Base-by-base conservation (phyloP, 1,140 invertebrate genomes). In the Zaprionus capensis region DNA sequence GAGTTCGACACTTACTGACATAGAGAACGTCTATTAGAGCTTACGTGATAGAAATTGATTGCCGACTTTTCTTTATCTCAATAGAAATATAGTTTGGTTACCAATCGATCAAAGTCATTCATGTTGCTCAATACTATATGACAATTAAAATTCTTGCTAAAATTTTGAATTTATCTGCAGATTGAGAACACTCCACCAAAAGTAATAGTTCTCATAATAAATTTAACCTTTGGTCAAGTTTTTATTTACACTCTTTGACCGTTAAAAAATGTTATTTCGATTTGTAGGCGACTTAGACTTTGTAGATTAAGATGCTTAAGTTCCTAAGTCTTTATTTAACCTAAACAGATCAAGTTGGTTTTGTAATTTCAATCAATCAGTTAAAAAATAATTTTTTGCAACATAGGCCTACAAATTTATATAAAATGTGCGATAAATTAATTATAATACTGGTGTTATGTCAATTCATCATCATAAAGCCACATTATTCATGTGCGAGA, bases 401-500 rank as follows among this genome's bases (percentile, higher is more conserved):
- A 24, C 24, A 34, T 17, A 38, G 9, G 14, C 14, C 46, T n/a
- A 12, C 20, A 36, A 38, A 14, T 49, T 41, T 41, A 55, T 22
- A 44, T 20, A 51, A 51, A 51, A 51, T 51, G 46, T 51, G 46
- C 20, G 46, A 24, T 51, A 51, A 22, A 51, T 51, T 51, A 12
- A 22, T 53, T 44, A 41, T 51, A 61, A 31, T 55, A 14, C 9
- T 58, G 4, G 2, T 67, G 38, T n/a, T 70, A 44, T 49, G 14
- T 41, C 51, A 14, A 31, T 2, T 65, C 14, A 28, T n/a, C 7
- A 44, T 67, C 11, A 49, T 28, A 2, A 34, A 4, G 7, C 6
- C 31, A 2, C n/a, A 14, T 15, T 59, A 15, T 24, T 44, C n/a
- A 11, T 38, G 44, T 7, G 65, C 55, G 2, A 73, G 38, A 65